Evolutionary conservation across 2,113 vertebrate genomes (phyloP), one percentile per base, ranked within the genome.

Genomic region (Corapipo altera): DNA sequence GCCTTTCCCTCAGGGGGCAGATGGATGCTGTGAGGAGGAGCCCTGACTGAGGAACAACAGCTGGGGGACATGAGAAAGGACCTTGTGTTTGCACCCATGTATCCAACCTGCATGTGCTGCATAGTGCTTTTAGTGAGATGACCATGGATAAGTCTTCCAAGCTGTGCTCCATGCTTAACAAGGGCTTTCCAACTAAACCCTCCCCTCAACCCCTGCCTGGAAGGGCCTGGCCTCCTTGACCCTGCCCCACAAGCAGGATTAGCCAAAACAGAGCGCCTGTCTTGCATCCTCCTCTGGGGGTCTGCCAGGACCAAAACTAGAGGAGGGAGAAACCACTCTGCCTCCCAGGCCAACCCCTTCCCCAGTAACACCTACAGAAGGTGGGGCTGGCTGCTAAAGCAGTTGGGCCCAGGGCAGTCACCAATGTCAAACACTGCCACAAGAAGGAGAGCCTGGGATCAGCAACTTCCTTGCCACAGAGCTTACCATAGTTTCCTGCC

Each of bases 31-130:
- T 52, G 65, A 81, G 69, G 66, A 93, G 30, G n/a, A 93, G 59
- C 61, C 69, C 65, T 84, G 79, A 58, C 46, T 46, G 84, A 91
- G 79, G 51, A 93, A 46, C 32, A 13, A 54, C 71, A 90, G 67
- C 58, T 88, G 78, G 83, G 72, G 72, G 14, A 22, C 55, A 89
- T 58, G 66, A 79, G 66, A 66, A 83, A 80, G 69, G 74, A 69
- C 88, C 67, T 78, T 80, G 37, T 71, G 39, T 91, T 81, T 95
- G 72, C 62, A 79, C 64, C 62, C 71, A 20, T 30, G 27, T 91
- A 69, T 43, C 84, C 70, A 89, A 59, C 79, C 65, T 95, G 96
- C 95, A 96, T 54, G 86, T 85, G 87, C 90, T 92, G 61, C 89
- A 17, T 95, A 87, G 71, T 82, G 91, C 90, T 97, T 95, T 46